phyloP scores from a whole-genome alignment of 2,888 invertebrate species.

The Habroteleia sp. region DNA sequence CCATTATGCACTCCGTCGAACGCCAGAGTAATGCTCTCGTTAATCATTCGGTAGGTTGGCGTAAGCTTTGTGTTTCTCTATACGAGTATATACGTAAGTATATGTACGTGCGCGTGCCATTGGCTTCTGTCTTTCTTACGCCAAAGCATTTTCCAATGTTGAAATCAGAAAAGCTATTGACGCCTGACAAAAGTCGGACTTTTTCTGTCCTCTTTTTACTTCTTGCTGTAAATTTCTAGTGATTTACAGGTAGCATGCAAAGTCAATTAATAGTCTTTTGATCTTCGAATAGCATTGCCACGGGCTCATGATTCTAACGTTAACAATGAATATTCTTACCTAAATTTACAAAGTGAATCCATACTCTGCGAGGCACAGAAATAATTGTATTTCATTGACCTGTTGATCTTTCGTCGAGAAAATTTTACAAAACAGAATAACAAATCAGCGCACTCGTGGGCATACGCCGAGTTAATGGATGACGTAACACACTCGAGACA shows the following conservation, averaged over 20 bases:
- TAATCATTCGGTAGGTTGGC: conserved; percentile 64
- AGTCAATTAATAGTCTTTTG: conserved; percentile 56
- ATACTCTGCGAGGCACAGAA: conserved; percentile 18
- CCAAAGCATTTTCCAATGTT: conserved; percentile 30
- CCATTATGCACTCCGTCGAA: conserved; percentile 68
- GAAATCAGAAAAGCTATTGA: conserved; percentile 41
- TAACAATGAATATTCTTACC: conserved; percentile 28
- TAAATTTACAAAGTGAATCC: conserved; percentile 22
- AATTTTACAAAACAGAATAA: conserved; percentile 19
- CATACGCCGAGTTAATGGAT: conserved; percentile 1
- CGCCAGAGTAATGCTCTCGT: conserved; percentile 66
- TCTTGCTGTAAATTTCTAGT: conserved; percentile 20
- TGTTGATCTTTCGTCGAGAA: conserved; percentile 42
- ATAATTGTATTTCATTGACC: conserved; percentile 50
- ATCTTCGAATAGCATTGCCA: background rate
- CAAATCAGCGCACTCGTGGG: background rate
- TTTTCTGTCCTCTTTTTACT: conserved; percentile 6
- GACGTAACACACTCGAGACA: conserved; percentile 1
- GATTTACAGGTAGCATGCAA: conserved; percentile 47
- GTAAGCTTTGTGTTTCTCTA: conserved; percentile 44
- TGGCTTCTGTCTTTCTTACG: conserved; percentile 13
- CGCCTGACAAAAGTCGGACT: conserved; percentile 14
- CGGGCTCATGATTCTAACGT: conserved; percentile 19
- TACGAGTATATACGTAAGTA: conserved; percentile 24
- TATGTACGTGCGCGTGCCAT: conserved; percentile 53